These are phyloP conservation scores for Chinchilla lanigera DNA, from an alignment of 2,113 vertebrate species.

Conservation along the genomic window DNA sequence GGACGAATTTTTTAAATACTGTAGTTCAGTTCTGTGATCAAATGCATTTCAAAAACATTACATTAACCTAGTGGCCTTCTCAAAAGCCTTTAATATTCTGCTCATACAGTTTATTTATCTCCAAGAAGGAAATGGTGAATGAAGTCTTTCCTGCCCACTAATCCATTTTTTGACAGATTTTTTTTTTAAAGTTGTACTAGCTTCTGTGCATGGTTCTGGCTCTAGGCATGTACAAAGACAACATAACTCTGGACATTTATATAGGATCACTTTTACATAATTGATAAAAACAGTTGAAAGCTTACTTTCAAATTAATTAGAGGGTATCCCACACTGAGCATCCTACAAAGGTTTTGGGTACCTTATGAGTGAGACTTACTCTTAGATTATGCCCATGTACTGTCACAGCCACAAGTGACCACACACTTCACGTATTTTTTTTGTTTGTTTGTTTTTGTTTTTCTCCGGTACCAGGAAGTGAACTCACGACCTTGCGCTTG, in stretches of 20 bases:
- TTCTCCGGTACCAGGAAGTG: no score
- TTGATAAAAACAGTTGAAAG: background rate
- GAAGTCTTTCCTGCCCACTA: background rate
- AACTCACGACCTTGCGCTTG: no score
- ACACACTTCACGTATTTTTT: background rate
- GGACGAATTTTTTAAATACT: background rate
- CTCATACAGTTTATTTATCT: background rate
- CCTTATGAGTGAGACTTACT: background rate
- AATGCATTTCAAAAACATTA: background rate
- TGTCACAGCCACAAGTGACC: no score
- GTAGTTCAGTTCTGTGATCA: background rate
- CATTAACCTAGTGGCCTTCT: background rate
- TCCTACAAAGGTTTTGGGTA: background rate
- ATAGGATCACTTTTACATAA: background rate
- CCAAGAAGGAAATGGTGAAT: background rate
- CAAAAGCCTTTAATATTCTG: background rate
- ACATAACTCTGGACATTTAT: background rate
- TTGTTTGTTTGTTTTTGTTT: no score
- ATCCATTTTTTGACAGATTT: background rate
- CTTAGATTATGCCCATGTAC: background rate
- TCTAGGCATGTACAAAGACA: background rate
- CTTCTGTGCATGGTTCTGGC: background rate
- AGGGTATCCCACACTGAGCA: background rate
- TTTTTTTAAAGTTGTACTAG: no score
- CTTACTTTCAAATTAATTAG: constrained; percentile 13